phyloP scores from a whole-genome alignment of 1,140 invertebrate species.

The Vollenhovia emeryi region DNA sequence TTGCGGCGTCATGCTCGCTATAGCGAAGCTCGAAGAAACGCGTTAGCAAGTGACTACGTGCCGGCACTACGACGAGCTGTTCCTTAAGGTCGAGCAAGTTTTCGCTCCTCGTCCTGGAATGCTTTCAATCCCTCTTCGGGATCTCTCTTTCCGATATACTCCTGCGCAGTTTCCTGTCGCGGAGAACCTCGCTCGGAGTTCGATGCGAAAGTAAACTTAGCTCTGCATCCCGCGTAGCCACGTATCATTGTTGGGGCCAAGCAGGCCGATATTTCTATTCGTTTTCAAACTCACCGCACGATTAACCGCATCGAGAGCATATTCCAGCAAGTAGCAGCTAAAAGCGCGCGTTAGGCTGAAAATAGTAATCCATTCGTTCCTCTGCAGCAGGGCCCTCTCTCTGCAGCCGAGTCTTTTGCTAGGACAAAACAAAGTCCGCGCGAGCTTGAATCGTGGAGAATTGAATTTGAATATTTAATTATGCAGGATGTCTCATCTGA shows the following conservation, averaged over 20 bases:
- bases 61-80: slow-evolving; percentile 49
- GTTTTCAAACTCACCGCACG: not conserved
- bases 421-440: not conserved
- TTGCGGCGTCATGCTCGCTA: slow-evolving; percentile 40
- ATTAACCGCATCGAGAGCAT: not conserved
- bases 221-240: slow-evolving; percentile 16
- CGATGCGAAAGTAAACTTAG: slow-evolving; percentile 65
- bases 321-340: not conserved
- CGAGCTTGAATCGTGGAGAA: not conserved
- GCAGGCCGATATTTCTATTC: slow-evolving; percentile 49
- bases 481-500: not conserved
- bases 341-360: not conserved
- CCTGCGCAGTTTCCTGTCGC: slow-evolving; percentile 40
- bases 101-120: slow-evolving; percentile 49
- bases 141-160: slow-evolving; percentile 57
- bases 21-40: slow-evolving; percentile 61
- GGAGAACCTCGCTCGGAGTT: slow-evolving; percentile 7
- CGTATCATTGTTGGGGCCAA: slow-evolving; percentile 58
- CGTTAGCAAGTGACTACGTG: slow-evolving; percentile 72
- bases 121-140: slow-evolving; percentile 60
- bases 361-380: not conserved
- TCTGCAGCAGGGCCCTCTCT: not conserved
- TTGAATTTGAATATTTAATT: slow-evolving; percentile 40
- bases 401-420: not conserved
- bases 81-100: slow-evolving; percentile 68